These are phyloP conservation scores for Kryptopterus vitreolus DNA, from an alignment of 2,797 vertebrate species.

Conservation along the genomic window DNA sequence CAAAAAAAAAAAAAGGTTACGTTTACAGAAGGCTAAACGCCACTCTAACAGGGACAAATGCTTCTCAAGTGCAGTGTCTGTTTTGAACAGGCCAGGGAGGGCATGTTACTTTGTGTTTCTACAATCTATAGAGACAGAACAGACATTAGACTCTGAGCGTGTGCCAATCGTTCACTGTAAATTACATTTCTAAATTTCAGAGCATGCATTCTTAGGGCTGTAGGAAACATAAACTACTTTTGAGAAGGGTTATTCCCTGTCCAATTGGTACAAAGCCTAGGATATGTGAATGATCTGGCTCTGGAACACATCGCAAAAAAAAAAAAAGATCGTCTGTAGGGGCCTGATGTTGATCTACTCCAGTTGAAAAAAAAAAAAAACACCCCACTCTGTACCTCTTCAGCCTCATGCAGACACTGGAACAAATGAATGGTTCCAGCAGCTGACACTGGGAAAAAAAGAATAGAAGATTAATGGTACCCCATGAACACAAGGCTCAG, in stretches of 20 bases:
- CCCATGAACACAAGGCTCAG: constrained; percentile 34
- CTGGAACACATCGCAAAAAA: constrained; percentile 41
- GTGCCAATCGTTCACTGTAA: constrained; percentile 17
- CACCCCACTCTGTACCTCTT: constrained; percentile 35
- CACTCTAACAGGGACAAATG: constrained; percentile 7
- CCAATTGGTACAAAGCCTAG: constrained; percentile 27
- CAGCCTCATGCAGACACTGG: constrained; percentile 41
- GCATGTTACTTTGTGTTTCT: constrained; percentile 12
- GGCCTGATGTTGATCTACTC: constrained; percentile 24
- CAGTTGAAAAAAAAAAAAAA: constrained; percentile 17
- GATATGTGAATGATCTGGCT: constrained; percentile 34
- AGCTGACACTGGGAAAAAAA: constrained; percentile 46
- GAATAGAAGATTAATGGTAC: constrained; percentile 39
- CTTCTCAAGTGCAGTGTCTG: constrained; percentile 34
- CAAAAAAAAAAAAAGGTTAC: constrained; percentile 6
- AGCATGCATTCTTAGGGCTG: constrained; percentile 2
- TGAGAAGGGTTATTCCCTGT: constrained; percentile 18
- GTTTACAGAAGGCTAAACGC: constrained; percentile 19
- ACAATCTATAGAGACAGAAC: constrained; percentile 26
- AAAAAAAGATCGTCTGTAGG: constrained; percentile 11
- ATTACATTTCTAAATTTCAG: constrained; percentile 22
- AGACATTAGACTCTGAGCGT: constrained; percentile 22
- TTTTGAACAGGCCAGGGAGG: constrained; percentile 26
- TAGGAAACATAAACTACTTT: constrained; percentile 27
- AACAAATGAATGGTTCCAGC: constrained; percentile 51